These are phyloP conservation scores for Istiophorus platypterus DNA, from an alignment of 2,113 vertebrate genomes.

Conservation along the genomic window DNA sequence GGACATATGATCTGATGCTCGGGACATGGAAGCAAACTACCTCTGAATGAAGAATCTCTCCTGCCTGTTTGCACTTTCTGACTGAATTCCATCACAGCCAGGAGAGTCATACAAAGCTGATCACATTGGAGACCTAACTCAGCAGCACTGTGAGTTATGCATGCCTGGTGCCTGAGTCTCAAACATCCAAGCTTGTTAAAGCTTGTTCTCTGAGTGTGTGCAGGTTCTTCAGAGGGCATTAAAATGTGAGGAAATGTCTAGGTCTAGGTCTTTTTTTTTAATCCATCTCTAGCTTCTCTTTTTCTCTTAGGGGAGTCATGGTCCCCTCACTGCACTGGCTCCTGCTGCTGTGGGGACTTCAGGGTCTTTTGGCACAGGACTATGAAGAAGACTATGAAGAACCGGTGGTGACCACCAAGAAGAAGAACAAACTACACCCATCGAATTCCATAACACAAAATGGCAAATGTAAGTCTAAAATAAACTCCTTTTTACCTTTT, in stretches of 20 bases:
- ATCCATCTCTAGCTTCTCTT: conserved; percentile 20
- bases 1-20: background rate
- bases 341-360: conserved; percentile 84
- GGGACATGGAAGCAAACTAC: conserved; percentile 46
- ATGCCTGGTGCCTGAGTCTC: conserved; percentile 30
- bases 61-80: conserved; percentile 27
- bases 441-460: conserved; percentile 81
- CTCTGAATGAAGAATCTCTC: conserved; percentile 49
- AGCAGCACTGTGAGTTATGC: conserved; percentile 69
- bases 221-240: conserved; percentile 56
- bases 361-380: conserved; percentile 82
- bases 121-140: conserved; percentile 43
- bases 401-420: conserved; percentile 72
- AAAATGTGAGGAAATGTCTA: conserved; percentile 62
- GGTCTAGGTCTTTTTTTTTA: conserved; percentile 9
- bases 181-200: conserved; percentile 55
- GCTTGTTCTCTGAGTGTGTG: conserved; percentile 57
- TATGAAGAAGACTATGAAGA: conserved; percentile 82
- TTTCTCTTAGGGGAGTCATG: conserved; percentile 59
- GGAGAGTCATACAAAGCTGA: conserved; percentile 26
- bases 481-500: background rate
- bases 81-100: background rate
- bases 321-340: conserved; percentile 79
- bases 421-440: conserved; percentile 77
- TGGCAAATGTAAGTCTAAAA: conserved; percentile 68